These are phyloP conservation scores for Caerostris extrusa DNA, from an alignment of 1,140 invertebrate species.

Conservation along the genomic window DNA sequence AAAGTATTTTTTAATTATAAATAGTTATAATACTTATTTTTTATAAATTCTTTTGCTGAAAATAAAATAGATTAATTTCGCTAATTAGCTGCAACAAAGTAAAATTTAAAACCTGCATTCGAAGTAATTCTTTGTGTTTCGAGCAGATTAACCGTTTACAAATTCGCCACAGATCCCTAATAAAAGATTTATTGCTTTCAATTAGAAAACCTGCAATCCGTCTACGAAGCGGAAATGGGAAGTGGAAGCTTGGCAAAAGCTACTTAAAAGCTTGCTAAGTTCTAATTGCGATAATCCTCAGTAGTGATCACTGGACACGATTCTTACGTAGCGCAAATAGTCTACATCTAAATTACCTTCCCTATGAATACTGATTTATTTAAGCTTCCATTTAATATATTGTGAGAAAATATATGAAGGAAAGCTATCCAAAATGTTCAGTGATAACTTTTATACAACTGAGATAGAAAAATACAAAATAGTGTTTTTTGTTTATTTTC, in stretches of 20 bases:
- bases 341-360: not conserved
- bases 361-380: not conserved
- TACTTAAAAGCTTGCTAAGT: not conserved
- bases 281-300: not conserved
- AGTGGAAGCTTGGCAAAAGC: not conserved
- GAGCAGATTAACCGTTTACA: not conserved
- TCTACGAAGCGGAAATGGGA: not conserved
- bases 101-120: too few species aligned
- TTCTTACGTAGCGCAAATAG: not conserved
- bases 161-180: not conserved
- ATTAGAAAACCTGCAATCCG: not conserved
- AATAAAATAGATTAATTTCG: too few species aligned
- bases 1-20: too few species aligned
- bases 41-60: too few species aligned
- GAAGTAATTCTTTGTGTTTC: not conserved
- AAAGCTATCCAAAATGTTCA: too few species aligned
- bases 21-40: too few species aligned
- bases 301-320: not conserved
- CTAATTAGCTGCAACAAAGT: too few species aligned
- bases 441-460: too few species aligned
- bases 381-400: too few species aligned
- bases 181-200: not conserved
- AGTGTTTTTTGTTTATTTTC: too few species aligned
- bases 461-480: too few species aligned
- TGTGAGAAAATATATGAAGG: too few species aligned